Base-by-base conservation (phyloP, 2,797 vertebrate species). In the Calcarius lapponicus region DNA sequence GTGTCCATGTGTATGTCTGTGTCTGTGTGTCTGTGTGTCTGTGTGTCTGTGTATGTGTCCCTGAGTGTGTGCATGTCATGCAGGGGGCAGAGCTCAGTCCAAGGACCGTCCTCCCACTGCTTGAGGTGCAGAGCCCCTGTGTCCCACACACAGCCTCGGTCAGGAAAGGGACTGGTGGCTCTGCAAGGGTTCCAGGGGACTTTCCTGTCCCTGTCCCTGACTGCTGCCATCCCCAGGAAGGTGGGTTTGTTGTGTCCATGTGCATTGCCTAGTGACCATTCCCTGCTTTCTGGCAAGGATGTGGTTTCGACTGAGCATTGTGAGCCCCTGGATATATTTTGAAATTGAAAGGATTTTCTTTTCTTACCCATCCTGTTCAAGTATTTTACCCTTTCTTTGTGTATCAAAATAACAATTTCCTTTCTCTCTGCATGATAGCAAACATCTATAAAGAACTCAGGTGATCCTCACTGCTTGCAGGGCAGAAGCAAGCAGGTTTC, bases 381-480 rank as follows among this genome's bases (percentile, higher is more conserved):
- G 62, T 79, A 48, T 56, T 88, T 92, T 86, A 45, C 45, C 20
- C n/a, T 91, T 74, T 60, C 45, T 28, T 60, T 51, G 12, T 71
- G 26, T 92, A 65, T 81, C 53, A 71, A 72, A 83, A 80, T 80
- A 74, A 81, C 56, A n/a, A 51, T 65, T 90, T 88, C 78, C 80
- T 85, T 91, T 93, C 53, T 73, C 40, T 84, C 67, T 76, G 50
- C 88, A 51, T 53, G 67, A 21, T 72, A 62, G 60, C 64, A 86
- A 91, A 64, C 75, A 60, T 96, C 82, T 83, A 53, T 86, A 92
- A 88, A 86, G 83, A 96, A 90, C 96, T 96, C 96, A 96, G 96
- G 96, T 93, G 96, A 93, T 90, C 71, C 65, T 90, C 79, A 48
- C 70, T 95, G 78, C 80, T 94, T 90, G 80, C 86, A 71, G 57